phyloP scores from a whole-genome alignment of 1,140 invertebrate genomes.

The Idris sp. region DNA sequence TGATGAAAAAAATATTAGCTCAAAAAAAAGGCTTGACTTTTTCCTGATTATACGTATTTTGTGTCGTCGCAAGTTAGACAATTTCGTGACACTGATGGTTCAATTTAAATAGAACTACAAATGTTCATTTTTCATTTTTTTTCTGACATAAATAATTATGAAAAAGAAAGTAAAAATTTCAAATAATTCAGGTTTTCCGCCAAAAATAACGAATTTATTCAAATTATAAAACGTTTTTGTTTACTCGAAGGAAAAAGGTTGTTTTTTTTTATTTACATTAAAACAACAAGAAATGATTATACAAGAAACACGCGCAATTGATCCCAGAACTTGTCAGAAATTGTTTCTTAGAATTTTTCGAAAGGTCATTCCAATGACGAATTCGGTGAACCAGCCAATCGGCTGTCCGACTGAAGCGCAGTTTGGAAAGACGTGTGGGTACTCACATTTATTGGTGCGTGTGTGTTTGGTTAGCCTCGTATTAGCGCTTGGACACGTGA shows the following conservation, averaged over 20 bases:
- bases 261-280: too few relatives aligned
- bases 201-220: too few relatives aligned
- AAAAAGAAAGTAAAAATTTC: too few relatives aligned
- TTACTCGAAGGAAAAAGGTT: too few relatives aligned
- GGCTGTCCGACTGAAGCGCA: conserved; percentile 14
- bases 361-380: conserved; percentile 28
- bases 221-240: too few relatives aligned
- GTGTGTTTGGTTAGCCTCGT: conserved; percentile 51
- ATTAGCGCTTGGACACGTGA: conserved; percentile 68
- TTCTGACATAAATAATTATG: neutral
- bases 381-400: conserved; percentile 35
- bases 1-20: conserved; percentile 38
- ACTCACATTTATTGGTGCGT: conserved; percentile 48
- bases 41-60: conserved; percentile 31
- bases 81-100: conserved; percentile 26
- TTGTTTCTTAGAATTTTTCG: neutral
- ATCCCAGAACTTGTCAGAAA: conserved; percentile 1
- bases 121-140: conserved; percentile 1
- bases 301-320: too few relatives aligned
- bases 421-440: conserved; percentile 43
- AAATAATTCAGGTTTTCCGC: too few relatives aligned
- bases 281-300: too few relatives aligned
- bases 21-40: conserved; percentile 33
- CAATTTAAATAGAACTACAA: neutral
- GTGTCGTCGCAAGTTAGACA: conserved; percentile 26